These are phyloP conservation scores for Oscheius sp. DNA, from an alignment of 2,888 invertebrate genomes.

Conservation along the genomic window DNA sequence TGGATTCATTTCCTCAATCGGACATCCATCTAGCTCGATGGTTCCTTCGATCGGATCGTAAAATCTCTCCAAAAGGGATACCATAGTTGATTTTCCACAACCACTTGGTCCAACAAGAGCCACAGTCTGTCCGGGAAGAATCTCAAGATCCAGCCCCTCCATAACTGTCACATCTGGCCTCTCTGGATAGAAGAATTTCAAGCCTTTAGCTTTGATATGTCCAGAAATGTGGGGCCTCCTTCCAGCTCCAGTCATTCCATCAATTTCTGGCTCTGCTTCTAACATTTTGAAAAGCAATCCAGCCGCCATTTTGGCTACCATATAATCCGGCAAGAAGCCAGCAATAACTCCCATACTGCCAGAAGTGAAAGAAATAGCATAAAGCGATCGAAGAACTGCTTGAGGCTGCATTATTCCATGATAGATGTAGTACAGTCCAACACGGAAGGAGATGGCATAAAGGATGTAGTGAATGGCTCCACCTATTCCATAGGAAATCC, in stretches of 20 bases:
- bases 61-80: slow-evolving; percentile 79
- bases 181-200: slow-evolving; percentile 67
- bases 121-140: slow-evolving; percentile 70
- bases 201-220: slow-evolving; percentile 3
- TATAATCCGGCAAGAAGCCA: slow-evolving; percentile 72
- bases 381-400: slow-evolving; percentile 73
- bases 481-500: slow-evolving; percentile 66
- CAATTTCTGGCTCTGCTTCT: slow-evolving; percentile 44
- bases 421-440: slow-evolving; percentile 71
- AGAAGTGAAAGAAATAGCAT: slow-evolving; percentile 74
- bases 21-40: slow-evolving; percentile 72
- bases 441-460: slow-evolving; percentile 71
- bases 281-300: slow-evolving; percentile 71
- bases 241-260: slow-evolving; percentile 21
- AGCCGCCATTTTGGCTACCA: slow-evolving; percentile 69
- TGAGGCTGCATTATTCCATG: slow-evolving; percentile 72
- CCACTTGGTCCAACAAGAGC: slow-evolving; percentile 73
- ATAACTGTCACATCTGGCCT: slow-evolving; percentile 62
- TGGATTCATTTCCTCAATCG: slow-evolving; percentile 62
- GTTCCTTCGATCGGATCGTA: slow-evolving; percentile 81
- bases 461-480: slow-evolving; percentile 70
- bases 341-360: slow-evolving; percentile 72
- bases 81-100: slow-evolving; percentile 72
- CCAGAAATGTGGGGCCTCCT: slow-evolving; percentile 2
- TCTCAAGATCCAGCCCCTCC: slow-evolving; percentile 40